A percentile compares a stretch with the other conserved stretches of the same genome.
phyloP scores from a whole-genome alignment of 1,140 invertebrate species.

The Anastrepha obliqua region DNA sequence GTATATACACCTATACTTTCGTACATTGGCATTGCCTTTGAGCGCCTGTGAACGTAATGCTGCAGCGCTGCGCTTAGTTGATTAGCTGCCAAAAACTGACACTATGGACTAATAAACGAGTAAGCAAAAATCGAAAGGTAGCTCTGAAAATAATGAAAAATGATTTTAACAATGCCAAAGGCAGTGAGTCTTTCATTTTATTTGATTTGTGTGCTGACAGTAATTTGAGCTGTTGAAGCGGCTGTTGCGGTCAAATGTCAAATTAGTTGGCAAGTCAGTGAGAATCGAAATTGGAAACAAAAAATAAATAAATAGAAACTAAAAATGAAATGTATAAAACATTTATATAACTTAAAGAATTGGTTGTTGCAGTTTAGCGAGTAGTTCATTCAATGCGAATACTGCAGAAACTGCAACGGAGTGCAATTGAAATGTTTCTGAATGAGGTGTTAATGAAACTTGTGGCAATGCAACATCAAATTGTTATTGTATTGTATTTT shows the following conservation, averaged over 20 bases:
- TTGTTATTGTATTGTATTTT: too few relatives aligned
- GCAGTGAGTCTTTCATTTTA: not conserved
- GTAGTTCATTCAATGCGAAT: too few relatives aligned
- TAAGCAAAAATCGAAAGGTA: too few relatives aligned
- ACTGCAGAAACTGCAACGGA: not conserved
- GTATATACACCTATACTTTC: too few relatives aligned
- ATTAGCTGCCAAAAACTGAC: not conserved
- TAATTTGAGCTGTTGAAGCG: conserved; percentile 26
- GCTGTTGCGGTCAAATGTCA: conserved; percentile 42
- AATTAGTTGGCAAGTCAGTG: not conserved
- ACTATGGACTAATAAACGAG: not conserved
- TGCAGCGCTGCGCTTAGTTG: too few relatives aligned
- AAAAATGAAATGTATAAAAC: not conserved
- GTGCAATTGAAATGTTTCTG: not conserved
- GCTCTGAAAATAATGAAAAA: not conserved
- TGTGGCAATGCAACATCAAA: not conserved
- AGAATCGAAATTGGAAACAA: conserved; percentile 2
- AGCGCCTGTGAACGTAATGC: too few relatives aligned
- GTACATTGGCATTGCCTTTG: too few relatives aligned
- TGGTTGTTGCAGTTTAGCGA: not conserved
- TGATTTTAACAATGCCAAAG: conserved; percentile 25
- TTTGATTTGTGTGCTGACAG: not conserved
- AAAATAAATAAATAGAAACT: not conserved
- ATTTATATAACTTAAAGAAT: not conserved
- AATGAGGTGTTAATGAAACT: conserved; percentile 10